Percentiles rank a stretch among this genome's conserved stretches.
Evolutionary conservation across 2,113 vertebrate species (phyloP).

Genomic region (Callocephalon fimbriatum): DNA sequence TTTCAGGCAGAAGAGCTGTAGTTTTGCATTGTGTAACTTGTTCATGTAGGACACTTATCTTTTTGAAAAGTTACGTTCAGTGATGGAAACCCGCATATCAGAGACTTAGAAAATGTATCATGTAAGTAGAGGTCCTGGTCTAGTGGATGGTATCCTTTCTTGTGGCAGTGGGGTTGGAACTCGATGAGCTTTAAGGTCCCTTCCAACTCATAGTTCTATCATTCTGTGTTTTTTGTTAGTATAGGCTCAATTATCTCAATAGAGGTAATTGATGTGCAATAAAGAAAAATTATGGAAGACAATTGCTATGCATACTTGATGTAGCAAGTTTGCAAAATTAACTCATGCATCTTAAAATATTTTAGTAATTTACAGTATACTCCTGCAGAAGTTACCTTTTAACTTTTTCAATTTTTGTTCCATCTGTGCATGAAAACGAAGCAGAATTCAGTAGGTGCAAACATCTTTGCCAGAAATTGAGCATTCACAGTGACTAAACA

Average conservation of each 20-base stretch:
- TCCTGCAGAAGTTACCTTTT: neutral
- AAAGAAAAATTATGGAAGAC: neutral
- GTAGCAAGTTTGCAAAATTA: neutral
- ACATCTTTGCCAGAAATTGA: neutral
- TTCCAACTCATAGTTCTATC: neutral
- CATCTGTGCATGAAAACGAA: neutral
- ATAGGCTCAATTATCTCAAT: neutral
- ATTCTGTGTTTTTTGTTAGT: neutral
- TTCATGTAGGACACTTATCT: neutral
- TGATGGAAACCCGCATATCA: neutral
- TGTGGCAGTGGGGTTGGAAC: neutral
- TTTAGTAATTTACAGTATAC: neutral
- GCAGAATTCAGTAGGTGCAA: neutral
- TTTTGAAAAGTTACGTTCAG: neutral
- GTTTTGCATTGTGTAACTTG: neutral
- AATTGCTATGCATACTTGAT: neutral
- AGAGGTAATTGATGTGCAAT: neutral
- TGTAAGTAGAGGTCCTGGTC: neutral
- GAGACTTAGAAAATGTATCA: neutral
- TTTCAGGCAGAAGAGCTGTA: neutral
- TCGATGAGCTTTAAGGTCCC: neutral
- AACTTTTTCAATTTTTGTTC: neutral
- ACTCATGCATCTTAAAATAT: neutral
- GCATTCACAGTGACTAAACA: neutral
- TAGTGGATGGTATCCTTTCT: neutral